Percentiles rank a stretch among this genome's conserved stretches.
These are phyloP conservation scores for Nemurella pictetii DNA, from an alignment of 2,888 invertebrate genomes.

Conservation along the genomic window DNA sequence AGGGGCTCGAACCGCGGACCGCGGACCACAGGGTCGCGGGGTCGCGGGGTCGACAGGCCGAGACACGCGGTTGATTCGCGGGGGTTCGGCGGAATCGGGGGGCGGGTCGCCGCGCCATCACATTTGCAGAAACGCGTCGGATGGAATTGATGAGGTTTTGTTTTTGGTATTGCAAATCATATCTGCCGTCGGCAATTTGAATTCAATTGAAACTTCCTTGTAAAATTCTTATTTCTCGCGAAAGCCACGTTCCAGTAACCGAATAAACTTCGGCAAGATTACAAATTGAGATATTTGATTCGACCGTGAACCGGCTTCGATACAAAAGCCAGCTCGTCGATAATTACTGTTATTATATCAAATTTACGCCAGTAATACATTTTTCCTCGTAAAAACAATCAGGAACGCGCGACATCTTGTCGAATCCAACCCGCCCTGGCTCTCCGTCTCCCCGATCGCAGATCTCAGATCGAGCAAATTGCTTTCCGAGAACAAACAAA, in stretches of 20 bases:
- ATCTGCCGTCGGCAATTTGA: not conserved
- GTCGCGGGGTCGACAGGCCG: too few species aligned
- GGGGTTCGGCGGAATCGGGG: too few species aligned
- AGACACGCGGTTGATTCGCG: too few species aligned
- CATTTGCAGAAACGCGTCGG: not conserved
- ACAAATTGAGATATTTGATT: not conserved
- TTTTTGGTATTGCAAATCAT: not conserved
- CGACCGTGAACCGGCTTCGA: not conserved
- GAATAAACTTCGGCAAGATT: not conserved
- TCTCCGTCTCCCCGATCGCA: too few species aligned
- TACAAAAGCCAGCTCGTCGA: not conserved
- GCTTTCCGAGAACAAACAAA: not conserved
- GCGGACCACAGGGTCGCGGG: too few species aligned
- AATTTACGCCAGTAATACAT: not conserved
- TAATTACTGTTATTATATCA: not conserved
- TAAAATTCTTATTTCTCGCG: not conserved
- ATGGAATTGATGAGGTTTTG: not conserved
- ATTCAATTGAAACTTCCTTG: not conserved
- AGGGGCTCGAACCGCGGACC: not conserved
- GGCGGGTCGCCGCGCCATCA: too few species aligned
- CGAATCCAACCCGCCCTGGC: not conserved
- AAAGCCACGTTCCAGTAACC: not conserved
- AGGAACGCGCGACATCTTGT: not conserved
- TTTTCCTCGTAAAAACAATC: not conserved
- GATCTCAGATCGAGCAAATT: not conserved